Evolutionary conservation across 2,888 invertebrate species (phyloP).

Genomic region (Falcaria lacertinaria): DNA sequence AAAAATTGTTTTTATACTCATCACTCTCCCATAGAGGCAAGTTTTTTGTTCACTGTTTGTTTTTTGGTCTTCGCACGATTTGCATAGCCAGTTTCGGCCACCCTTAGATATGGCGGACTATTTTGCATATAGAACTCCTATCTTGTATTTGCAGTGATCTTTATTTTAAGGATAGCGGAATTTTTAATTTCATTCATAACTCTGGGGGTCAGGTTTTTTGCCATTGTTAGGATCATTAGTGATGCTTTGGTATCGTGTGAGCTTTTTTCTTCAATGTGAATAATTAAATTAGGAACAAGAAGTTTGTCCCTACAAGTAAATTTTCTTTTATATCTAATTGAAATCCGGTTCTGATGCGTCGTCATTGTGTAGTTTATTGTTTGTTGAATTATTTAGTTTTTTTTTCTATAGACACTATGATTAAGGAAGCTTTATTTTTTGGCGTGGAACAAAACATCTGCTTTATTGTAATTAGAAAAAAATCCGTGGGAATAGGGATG

Average conservation of each 20-base stretch:
- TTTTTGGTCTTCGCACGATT: conserved; percentile 76
- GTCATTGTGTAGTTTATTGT: conserved; percentile 65
- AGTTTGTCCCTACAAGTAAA: conserved; percentile 61
- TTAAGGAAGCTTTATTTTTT: conserved; percentile 55
- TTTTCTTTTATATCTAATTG: conserved; percentile 71
- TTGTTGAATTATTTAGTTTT: conserved; percentile 64
- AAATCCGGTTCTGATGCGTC: conserved; percentile 71
- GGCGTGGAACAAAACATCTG: conserved; percentile 63
- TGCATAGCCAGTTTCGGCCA: conserved; percentile 70
- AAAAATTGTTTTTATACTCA: conserved; percentile 72
- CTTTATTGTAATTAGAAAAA: conserved; percentile 65
- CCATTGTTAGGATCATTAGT: conserved; percentile 64
- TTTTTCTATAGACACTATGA: conserved; percentile 47
- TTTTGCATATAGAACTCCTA: conserved; percentile 70
- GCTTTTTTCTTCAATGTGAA: conserved; percentile 51
- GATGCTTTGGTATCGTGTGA: conserved; percentile 64
- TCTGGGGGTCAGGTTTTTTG: conserved; percentile 69
- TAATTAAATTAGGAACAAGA: conserved; percentile 71
- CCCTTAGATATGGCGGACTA: conserved; percentile 53
- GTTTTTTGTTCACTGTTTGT: conserved; percentile 63
- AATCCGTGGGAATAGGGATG: conserved; percentile 72
- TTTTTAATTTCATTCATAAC: conserved; percentile 66
- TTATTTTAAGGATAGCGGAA: conserved; percentile 69
- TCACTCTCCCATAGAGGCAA: conserved; percentile 68
- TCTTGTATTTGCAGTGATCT: conserved; percentile 68